A percentile compares a stretch with the other conserved stretches of the same genome.
phyloP scores from a whole-genome alignment of 2,888 invertebrate genomes.

The Nesidiocoris tenuis region DNA sequence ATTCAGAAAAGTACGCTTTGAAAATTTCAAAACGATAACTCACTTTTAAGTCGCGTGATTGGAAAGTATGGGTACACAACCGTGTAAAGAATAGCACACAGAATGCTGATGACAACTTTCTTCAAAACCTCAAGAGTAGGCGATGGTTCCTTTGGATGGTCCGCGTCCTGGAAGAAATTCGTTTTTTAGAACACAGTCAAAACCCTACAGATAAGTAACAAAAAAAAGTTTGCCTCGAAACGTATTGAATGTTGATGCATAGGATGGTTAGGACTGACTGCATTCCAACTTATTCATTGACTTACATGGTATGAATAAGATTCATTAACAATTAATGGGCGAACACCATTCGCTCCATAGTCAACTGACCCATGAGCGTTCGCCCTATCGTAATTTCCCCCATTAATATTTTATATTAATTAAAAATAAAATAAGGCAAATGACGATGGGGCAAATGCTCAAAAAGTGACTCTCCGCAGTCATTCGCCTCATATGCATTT shows the following conservation, averaged over 20 bases:
- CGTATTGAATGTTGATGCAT: not conserved
- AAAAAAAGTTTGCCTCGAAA: not conserved
- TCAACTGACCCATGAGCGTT: too few species aligned
- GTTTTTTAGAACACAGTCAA: not conserved
- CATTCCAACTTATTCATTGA: not conserved
- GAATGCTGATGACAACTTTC: slow-evolving; percentile 69
- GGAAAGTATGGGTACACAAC: slow-evolving; percentile 70
- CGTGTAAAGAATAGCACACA: slow-evolving; percentile 72
- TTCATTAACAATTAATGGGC: too few species aligned
- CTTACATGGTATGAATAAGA: too few species aligned
- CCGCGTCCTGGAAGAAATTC: slow-evolving; percentile 2
- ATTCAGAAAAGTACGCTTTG: too few species aligned
- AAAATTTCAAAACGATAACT: not conserved
- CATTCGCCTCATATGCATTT: too few species aligned
- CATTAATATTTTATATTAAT: too few species aligned
- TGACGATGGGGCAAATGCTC: too few species aligned
- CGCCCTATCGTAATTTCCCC: too few species aligned
- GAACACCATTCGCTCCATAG: too few species aligned
- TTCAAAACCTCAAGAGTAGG: slow-evolving; percentile 68
- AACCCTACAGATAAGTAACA: too few species aligned
- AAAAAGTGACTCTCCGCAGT: too few species aligned
- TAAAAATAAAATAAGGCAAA: too few species aligned
- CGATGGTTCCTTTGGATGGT: slow-evolving; percentile 59
- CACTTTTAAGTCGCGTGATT: slow-evolving; percentile 68
- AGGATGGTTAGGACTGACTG: not conserved